A percentile compares a stretch with the other conserved stretches of the same genome.
Evolutionary conservation across 2,797 vertebrate genomes (phyloP).

Genomic region (Phataginus tricuspis): DNA sequence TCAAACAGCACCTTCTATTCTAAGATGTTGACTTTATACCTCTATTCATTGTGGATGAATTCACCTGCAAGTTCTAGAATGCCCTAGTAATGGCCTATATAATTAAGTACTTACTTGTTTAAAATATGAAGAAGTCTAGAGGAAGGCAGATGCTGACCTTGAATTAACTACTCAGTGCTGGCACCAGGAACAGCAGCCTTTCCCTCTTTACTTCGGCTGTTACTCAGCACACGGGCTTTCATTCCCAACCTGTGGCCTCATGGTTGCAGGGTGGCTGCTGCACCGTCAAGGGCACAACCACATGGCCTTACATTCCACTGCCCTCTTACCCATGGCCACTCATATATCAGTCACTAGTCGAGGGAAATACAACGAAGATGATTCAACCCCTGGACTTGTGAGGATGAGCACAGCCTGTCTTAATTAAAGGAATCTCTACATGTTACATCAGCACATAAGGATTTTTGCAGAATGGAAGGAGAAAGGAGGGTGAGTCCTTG

Average conservation of each 20-base stretch:
- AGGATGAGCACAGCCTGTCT: not conserved
- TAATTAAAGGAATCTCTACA: not conserved
- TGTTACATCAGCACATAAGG: not conserved
- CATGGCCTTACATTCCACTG: not conserved
- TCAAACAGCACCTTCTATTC: not conserved
- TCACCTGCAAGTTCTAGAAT: not conserved
- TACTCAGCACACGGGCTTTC: not conserved
- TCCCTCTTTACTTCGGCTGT: not conserved
- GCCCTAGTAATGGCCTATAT: not conserved
- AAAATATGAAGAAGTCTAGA: not conserved
- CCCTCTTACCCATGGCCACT: not conserved
- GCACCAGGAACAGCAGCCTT: not conserved
- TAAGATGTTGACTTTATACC: not conserved
- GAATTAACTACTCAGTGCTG: not conserved
- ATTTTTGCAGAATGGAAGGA: not conserved
- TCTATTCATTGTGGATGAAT: not conserved
- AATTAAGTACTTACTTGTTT: not conserved
- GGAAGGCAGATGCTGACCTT: not conserved
- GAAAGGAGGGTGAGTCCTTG: not conserved
- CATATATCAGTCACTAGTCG: not conserved
- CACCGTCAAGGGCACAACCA: not conserved
- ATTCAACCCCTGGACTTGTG: not conserved
- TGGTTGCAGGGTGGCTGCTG: not conserved
- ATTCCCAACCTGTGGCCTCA: not conserved
- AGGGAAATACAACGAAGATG: not conserved